phyloP scores from a whole-genome alignment of 2,888 invertebrate genomes.

The Morpho deidamia region DNA sequence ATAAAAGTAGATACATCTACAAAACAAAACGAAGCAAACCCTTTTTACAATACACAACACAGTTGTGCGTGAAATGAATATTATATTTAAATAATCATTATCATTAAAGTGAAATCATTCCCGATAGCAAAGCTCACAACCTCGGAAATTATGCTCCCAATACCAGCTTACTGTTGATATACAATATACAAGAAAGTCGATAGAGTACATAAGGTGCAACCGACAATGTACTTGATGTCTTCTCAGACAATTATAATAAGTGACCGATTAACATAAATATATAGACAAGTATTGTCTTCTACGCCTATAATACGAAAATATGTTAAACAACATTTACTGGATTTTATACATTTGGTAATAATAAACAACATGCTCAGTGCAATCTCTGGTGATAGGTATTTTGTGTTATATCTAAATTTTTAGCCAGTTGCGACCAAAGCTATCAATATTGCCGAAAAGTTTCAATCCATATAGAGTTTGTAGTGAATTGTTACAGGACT shows the following conservation, averaged over 20 bases:
- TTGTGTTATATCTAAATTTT: not conserved
- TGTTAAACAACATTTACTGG: slow-evolving; percentile 11
- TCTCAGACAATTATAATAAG: slow-evolving; percentile 10
- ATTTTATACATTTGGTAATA: slow-evolving; percentile 17
- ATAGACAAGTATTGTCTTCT: slow-evolving; percentile 13
- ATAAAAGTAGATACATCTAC: slow-evolving; percentile 57
- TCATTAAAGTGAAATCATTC: slow-evolving; percentile 69
- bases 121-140: slow-evolving; percentile 75
- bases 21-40: slow-evolving; percentile 67
- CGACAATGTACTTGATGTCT: slow-evolving; percentile 30
- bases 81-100: slow-evolving; percentile 48
- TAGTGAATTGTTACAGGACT: too few relatives aligned
- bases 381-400: slow-evolving; percentile 45
- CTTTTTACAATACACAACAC: slow-evolving; percentile 69
- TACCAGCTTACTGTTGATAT: slow-evolving; percentile 71
- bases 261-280: slow-evolving; percentile 16
- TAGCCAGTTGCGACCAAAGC: not conserved
- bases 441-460: not conserved
- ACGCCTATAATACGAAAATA: slow-evolving; percentile 19
- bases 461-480: too few relatives aligned
- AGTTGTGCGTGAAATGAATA: slow-evolving; percentile 67
- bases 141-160: slow-evolving; percentile 78
- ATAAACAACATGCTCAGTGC: slow-evolving; percentile 29
- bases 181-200: slow-evolving; percentile 52
- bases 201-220: slow-evolving; percentile 43